A percentile compares a stretch with the other conserved stretches of the same genome.
Evolutionary conservation across 2,797 vertebrate genomes (phyloP).

Genomic region (Sebastes hopkinsi): DNA sequence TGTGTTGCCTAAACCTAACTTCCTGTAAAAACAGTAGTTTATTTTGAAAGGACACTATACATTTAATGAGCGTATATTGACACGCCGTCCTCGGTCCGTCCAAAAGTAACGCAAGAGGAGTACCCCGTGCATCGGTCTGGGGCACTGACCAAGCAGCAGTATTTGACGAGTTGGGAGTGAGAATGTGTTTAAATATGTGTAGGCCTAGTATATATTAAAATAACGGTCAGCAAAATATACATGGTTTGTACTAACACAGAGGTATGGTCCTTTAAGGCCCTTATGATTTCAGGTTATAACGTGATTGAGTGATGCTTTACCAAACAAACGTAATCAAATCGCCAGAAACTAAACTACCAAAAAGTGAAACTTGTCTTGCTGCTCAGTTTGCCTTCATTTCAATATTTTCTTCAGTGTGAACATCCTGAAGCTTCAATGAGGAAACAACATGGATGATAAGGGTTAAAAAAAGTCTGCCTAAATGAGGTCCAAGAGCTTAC

Average conservation of each 20-base stretch:
- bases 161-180: too few relatives aligned
- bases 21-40: too few relatives aligned
- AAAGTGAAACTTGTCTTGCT: not conserved
- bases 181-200: not conserved
- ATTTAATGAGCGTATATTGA: too few relatives aligned
- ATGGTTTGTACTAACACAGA: not conserved
- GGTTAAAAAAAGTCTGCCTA: not conserved
- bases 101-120: too few relatives aligned
- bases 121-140: too few relatives aligned
- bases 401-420: not conserved
- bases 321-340: not conserved
- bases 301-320: not conserved
- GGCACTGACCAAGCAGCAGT: too few relatives aligned
- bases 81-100: too few relatives aligned
- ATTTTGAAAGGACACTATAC: too few relatives aligned
- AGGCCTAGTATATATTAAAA: not conserved
- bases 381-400: not conserved
- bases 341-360: not conserved
- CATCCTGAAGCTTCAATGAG: not conserved
- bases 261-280: not conserved
- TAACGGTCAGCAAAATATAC: too few relatives aligned
- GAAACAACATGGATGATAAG: not conserved
- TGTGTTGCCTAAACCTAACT: not conserved
- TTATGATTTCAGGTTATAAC: not conserved
- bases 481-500: not conserved